phyloP scores from a whole-genome alignment of 2,888 invertebrate genomes.

The Carterocephalus palaemon region DNA sequence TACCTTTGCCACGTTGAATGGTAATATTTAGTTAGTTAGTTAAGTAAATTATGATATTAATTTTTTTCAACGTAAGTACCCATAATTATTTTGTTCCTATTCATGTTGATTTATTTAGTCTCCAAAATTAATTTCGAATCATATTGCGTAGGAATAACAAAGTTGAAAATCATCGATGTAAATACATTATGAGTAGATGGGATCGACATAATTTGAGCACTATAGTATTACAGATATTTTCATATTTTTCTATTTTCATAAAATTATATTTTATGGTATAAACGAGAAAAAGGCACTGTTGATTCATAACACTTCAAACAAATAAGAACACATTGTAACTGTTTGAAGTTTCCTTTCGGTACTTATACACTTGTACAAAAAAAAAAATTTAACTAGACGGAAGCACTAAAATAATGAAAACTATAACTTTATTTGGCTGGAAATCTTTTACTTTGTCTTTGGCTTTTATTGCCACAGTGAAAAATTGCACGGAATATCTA shows the following conservation, averaged over 20 bases:
- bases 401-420: slow-evolving; percentile 1
- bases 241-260: not conserved
- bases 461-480: slow-evolving; percentile 5
- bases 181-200: no score
- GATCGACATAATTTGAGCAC: no score
- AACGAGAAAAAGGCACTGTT: no score
- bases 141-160: no score
- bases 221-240: no score
- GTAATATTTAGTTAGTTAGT: no score
- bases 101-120: slow-evolving; percentile 13
- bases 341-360: no score
- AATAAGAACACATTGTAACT: no score
- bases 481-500: not conserved
- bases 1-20: slow-evolving; percentile 52
- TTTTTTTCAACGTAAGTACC: no score
- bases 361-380: no score
- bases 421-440: slow-evolving; percentile 1
- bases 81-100: slow-evolving; percentile 29
- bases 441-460: slow-evolving; percentile 1
- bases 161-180: no score
- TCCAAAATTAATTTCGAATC: not conserved
- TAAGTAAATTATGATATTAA: slow-evolving; percentile 3
- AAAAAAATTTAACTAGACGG: not conserved
- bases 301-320: slow-evolving; percentile 1
- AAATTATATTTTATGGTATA: no score